Percentiles rank a stretch among this genome's conserved stretches.
phyloP scores from a whole-genome alignment of 1,140 invertebrate species.

The Acromyrmex echinatior region DNA sequence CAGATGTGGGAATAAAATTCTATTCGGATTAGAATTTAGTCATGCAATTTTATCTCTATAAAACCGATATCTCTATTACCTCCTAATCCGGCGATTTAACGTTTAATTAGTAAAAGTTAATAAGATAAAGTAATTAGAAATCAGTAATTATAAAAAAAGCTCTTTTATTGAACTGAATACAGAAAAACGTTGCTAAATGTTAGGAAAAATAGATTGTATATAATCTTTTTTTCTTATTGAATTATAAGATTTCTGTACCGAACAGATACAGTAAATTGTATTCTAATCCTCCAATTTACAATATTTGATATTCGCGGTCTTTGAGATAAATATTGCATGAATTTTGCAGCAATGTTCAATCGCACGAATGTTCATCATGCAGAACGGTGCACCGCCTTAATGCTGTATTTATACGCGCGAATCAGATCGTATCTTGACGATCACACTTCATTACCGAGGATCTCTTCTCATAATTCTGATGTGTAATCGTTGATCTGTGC shows the following conservation, averaged over 20 bases:
- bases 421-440: slow-evolving; percentile 33
- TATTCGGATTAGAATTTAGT: background rate
- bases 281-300: slow-evolving; percentile 29
- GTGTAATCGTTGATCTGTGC: slow-evolving; percentile 17
- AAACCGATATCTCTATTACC: background rate
- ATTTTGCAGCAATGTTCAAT: background rate
- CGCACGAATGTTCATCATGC: slow-evolving; percentile 22
- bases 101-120: slow-evolving; percentile 3
- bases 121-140: background rate
- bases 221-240: background rate
- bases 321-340: background rate
- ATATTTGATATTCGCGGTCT: slow-evolving; percentile 25
- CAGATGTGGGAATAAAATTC: background rate
- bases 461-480: slow-evolving; percentile 11
- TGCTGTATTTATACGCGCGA: slow-evolving; percentile 25
- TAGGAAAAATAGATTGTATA: background rate
- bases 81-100: background rate
- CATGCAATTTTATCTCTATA: background rate
- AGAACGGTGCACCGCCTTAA: slow-evolving; percentile 30
- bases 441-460: slow-evolving; percentile 41
- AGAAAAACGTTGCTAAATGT: background rate
- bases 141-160: background rate
- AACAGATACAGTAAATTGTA: background rate
- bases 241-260: background rate
- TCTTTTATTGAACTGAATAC: background rate